Percentiles rank a stretch among this genome's conserved stretches.
Evolutionary conservation across 2,797 vertebrate genomes (phyloP).

Genomic region (Fringilla coelebs): DNA sequence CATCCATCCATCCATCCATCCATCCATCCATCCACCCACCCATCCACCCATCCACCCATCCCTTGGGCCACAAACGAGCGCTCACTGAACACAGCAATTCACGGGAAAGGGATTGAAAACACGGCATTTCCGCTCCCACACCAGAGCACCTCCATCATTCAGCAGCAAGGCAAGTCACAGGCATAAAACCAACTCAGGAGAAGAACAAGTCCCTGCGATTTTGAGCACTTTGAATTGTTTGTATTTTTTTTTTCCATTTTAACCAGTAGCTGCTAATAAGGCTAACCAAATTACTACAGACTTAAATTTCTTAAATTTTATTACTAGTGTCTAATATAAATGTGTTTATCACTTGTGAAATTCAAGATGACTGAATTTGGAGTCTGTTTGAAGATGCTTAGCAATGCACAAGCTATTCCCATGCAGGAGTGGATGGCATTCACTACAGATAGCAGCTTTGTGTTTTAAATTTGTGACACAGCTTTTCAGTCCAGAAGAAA

Average conservation of each 20-base stretch:
- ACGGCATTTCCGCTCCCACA: not conserved
- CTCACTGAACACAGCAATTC: not conserved
- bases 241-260: not conserved
- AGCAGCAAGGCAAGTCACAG: not conserved
- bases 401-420: not conserved
- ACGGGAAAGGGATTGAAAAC: not conserved
- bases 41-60: no score
- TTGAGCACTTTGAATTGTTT: not conserved
- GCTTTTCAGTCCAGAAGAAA: not conserved
- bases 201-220: not conserved
- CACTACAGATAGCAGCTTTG: not conserved
- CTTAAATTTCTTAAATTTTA: not conserved
- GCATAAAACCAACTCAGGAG: not conserved
- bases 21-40: no score
- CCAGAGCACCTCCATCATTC: not conserved
- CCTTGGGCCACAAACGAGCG: not conserved
- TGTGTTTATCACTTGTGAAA: not conserved
- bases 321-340: not conserved
- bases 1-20: no score
- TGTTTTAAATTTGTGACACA: not conserved
- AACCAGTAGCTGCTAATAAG: not conserved
- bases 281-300: not conserved
- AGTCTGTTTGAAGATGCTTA: not conserved
- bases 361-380: not conserved
- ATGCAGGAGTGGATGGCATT: not conserved